Evolutionary conservation across 2,113 vertebrate genomes (phyloP).

Genomic region (Phylloscopus trochiloides): DNA sequence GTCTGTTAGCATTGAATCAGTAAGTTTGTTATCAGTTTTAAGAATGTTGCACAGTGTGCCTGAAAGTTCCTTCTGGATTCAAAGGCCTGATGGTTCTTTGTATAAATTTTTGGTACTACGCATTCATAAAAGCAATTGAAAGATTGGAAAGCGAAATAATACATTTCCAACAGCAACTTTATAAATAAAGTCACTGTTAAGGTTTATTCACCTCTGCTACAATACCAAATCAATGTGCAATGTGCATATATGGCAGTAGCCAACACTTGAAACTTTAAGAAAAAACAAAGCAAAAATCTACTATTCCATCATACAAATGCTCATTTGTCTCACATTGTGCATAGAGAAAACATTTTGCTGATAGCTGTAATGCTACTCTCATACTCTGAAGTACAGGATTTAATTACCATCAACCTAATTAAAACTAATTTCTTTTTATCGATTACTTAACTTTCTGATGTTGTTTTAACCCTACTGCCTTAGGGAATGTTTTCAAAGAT

Average conservation of each 20-base stretch:
- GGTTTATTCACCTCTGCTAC: not conserved
- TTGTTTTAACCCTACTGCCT: not conserved
- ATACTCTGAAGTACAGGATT: not conserved
- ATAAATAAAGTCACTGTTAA: conserved; percentile 18
- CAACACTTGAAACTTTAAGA: not conserved
- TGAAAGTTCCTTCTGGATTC: not conserved
- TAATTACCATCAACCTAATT: conserved; percentile 50
- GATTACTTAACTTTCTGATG: conserved; percentile 29
- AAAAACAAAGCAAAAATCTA: not conserved
- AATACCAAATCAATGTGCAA: not conserved
- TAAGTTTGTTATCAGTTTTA: not conserved
- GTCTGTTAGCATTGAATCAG: not conserved
- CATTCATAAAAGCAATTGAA: not conserved
- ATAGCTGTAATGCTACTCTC: not conserved
- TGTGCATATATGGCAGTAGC: not conserved
- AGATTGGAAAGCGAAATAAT: not conserved
- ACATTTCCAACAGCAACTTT: conserved; percentile 20
- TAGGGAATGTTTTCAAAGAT: conserved; percentile 13
- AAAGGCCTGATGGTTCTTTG: not conserved
- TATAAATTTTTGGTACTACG: not conserved
- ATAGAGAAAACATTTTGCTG: not conserved
- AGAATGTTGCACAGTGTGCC: not conserved
- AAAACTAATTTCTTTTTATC: conserved; percentile 34
- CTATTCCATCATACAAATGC: not conserved
- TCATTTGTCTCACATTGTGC: not conserved